Evolutionary conservation across 92 coral and sea anemone genomes (phyloP), one percentile per base, ranked within the genome.

Genomic region (Palythoa grandis): DNA sequence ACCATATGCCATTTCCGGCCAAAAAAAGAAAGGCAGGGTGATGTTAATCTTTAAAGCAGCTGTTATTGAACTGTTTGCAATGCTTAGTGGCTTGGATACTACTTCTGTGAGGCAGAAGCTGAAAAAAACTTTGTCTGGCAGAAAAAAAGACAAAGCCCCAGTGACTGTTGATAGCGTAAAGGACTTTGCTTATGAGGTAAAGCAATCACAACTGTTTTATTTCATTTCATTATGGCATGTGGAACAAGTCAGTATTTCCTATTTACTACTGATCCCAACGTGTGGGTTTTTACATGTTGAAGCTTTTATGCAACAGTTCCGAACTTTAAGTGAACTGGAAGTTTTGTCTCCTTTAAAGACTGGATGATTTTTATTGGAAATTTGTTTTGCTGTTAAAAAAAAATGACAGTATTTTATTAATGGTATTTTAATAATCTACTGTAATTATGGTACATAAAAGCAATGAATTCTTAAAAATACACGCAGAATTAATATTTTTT

Each of bases 171-270:
- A 88, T 84, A 47, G 80, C n/a, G 75, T 13, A 20, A 88, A 88
- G 79, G 87, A 79, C 58, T 88, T 91, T 84, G 84, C 79, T 22
- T 92, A 75, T 82, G 86, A 58, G 70, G 85, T 86, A 71, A 89
- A 92, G 69, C 48, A 88, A 71, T 84, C 88, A 52, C 89, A 89
- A 82, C 86, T 83, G 35, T 67, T 72, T 77, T 54, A 87, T 92
- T 92, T 77, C 83, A 22, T 92, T 90, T 74, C 92, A 87, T 57
- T 92, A 92, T 92, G 95, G 95, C 39, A 88, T 90, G 74, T 90
- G 95, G 91, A 92, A 92, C 89, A 87, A 92, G 84, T 85, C 90
- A 73, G 92, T 90, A 66, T 92, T 79, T 74, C 88, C 92, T 23
- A 89, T 88, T 3, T 92, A 91, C 78, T 56, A 91, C 76, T 57